phyloP scores from a whole-genome alignment of 2,888 invertebrate species.

The Sialis fuliginosa region DNA sequence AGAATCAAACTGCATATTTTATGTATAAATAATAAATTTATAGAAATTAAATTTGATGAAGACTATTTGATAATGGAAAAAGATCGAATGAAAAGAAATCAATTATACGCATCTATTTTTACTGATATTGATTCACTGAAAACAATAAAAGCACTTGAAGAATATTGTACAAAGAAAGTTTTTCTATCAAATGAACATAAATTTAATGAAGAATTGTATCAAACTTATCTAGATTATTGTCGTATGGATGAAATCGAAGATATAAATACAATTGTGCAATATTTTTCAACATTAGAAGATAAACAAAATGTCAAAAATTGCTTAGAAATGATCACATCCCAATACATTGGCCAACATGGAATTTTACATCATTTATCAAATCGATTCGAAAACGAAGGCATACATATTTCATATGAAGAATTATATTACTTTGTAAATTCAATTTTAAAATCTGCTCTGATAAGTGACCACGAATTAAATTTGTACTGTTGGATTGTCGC shows the following conservation, averaged over 20 bases:
- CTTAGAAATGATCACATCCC: conserved; percentile 5
- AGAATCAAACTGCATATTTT: conserved; percentile 5
- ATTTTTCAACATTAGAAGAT: conserved; percentile 6
- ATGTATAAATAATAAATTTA: conserved; percentile 2
- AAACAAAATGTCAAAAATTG: conserved; percentile 5
- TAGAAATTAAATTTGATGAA: conserved; percentile 6
- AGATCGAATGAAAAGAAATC: conserved; percentile 2
- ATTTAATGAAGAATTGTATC: conserved; percentile 4
- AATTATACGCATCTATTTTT: conserved; percentile 1
- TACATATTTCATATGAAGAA: conserved; percentile 9
- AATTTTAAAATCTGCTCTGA: conserved; percentile 8
- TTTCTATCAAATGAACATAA: conserved; percentile 1
- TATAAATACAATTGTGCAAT: conserved; percentile 4
- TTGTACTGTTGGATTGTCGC: conserved; percentile 12
- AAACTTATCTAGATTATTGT: background rate
- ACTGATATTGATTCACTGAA: background rate
- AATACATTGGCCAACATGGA: conserved; percentile 6
- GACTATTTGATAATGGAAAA: conserved; percentile 7
- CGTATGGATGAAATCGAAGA: conserved; percentile 5
- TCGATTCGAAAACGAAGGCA: background rate
- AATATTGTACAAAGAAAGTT: background rate
- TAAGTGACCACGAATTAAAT: conserved; percentile 5
- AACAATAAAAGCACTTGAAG: background rate
- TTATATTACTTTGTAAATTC: conserved; percentile 8
- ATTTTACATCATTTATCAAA: conserved; percentile 7